Conservation (phyloP, 2,113 vertebrate species). For the Cryptomyrus ogoouensis region DNA sequence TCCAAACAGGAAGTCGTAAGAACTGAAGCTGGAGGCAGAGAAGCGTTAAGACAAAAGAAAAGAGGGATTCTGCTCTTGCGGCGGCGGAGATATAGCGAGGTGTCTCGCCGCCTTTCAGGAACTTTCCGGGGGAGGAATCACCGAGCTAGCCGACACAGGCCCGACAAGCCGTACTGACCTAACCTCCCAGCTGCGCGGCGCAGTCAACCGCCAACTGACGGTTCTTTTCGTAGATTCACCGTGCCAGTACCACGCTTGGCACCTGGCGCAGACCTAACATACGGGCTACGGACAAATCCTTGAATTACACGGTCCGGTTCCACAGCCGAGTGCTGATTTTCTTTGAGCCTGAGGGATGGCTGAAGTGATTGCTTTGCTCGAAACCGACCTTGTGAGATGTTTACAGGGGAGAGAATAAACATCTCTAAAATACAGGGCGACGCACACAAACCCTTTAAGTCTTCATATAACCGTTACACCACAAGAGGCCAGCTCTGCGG, state of each 20-base stretch:
- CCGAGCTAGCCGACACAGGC: neutral
- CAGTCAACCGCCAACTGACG: neutral
- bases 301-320: neutral
- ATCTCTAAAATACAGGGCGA: neutral
- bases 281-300: neutral
- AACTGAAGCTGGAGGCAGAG: constrained; percentile 34
- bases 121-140: neutral
- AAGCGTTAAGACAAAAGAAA: constrained; percentile 20
- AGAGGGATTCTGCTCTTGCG: neutral
- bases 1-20: constrained; percentile 58
- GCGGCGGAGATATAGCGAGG: neutral
- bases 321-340: neutral
- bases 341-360: neutral
- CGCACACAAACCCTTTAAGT: neutral
- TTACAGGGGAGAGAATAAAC: neutral
- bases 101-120: neutral
- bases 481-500: neutral
- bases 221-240: neutral
- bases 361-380: neutral
- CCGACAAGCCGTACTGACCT: neutral
- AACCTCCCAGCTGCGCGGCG: neutral
- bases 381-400: neutral
- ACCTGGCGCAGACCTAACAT: neutral
- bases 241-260: neutral
- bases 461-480: neutral